Percentiles rank a stretch among this genome's conserved stretches.
These are phyloP conservation scores for Parapsyche elsis DNA, from an alignment of 1,140 invertebrate genomes.

Conservation along the genomic window DNA sequence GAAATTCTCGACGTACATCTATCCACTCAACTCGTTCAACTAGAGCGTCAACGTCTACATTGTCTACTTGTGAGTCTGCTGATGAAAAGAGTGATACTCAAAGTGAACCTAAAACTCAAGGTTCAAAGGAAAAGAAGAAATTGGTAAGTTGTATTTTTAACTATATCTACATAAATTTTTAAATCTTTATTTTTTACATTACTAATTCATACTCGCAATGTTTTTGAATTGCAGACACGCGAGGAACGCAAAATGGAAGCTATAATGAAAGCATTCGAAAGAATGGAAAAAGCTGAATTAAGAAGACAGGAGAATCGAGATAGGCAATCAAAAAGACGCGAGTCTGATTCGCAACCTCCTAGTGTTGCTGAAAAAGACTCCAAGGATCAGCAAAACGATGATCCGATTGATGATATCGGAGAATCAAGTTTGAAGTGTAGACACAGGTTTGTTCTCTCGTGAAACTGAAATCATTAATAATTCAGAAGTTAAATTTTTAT, in stretches of 20 bases:
- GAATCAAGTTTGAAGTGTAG: slow-evolving; percentile 62
- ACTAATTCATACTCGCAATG: background rate
- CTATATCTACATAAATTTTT: slow-evolving; percentile 45
- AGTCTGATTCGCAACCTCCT: slow-evolving; percentile 62
- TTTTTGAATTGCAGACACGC: slow-evolving; percentile 72
- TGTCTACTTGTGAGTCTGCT: slow-evolving; percentile 61
- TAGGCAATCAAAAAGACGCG: slow-evolving; percentile 66
- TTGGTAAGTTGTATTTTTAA: slow-evolving; percentile 62
- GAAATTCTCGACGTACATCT: slow-evolving; percentile 61
- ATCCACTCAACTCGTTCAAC: slow-evolving; percentile 63
- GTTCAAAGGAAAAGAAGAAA: slow-evolving; percentile 66
- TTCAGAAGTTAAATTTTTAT: background rate
- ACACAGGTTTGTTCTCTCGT: slow-evolving; percentile 58
- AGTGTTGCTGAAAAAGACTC: slow-evolving; percentile 38
- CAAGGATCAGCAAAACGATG: slow-evolving; percentile 53
- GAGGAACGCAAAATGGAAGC: slow-evolving; percentile 97
- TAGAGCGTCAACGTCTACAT: slow-evolving; percentile 59
- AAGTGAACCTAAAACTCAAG: slow-evolving; percentile 68
- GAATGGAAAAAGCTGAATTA: slow-evolving; percentile 82
- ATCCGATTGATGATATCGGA: slow-evolving; percentile 64
- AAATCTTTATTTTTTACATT: background rate
- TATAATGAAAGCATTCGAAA: slow-evolving; percentile 92
- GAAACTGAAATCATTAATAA: background rate
- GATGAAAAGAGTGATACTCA: slow-evolving; percentile 66
- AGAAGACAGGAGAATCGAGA: slow-evolving; percentile 78